These are phyloP conservation scores for Sebastes goodei DNA, from an alignment of 2,797 vertebrate genomes.

Conservation along the genomic window DNA sequence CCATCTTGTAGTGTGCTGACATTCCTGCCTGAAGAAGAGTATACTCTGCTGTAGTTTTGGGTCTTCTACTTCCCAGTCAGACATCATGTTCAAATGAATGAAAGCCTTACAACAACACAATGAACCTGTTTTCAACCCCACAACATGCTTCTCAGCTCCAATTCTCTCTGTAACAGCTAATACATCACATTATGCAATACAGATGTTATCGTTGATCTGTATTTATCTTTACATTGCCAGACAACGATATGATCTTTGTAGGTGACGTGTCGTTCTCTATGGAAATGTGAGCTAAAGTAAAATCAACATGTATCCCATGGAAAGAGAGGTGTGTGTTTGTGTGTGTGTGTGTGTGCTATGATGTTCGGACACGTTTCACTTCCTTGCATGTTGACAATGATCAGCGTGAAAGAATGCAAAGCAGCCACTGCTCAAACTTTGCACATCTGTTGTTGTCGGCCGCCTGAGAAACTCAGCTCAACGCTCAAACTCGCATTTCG, in stretches of 20 bases:
- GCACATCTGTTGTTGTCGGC: neutral
- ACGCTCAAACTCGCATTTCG: neutral
- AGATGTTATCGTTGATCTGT: neutral
- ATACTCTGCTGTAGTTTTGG: neutral
- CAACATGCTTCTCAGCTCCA: neutral
- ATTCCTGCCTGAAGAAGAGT: neutral
- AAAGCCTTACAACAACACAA: neutral
- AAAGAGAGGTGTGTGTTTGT: neutral
- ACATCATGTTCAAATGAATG: neutral
- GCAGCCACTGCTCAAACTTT: neutral
- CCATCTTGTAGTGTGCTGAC: neutral
- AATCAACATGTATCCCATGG: neutral
- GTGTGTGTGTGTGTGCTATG: no score
- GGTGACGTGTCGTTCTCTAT: neutral
- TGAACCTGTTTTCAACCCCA: neutral
- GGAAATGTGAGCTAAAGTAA: neutral
- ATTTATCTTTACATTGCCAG: neutral
- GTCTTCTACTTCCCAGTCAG: neutral
- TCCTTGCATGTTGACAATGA: neutral
- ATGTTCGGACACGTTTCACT: neutral
- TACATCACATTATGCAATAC: neutral
- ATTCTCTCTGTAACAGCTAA: neutral
- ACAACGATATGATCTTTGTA: neutral
- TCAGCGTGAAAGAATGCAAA: constrained; percentile 30
- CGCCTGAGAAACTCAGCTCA: neutral